Evolutionary conservation across 1,140 invertebrate genomes (phyloP).

Genomic region (Saccostrea cuccullata): DNA sequence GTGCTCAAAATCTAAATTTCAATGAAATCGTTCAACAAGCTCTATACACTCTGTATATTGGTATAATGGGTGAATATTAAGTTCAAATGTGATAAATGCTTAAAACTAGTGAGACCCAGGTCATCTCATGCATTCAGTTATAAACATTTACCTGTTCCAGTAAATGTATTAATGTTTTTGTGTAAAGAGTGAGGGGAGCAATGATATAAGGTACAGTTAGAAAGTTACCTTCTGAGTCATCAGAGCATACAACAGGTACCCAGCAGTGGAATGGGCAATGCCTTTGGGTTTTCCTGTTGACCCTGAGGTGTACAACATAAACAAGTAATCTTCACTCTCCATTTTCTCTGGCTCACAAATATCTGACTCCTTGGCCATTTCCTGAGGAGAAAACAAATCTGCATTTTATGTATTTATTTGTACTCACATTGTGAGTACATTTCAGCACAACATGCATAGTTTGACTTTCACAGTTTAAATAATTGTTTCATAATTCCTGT

Average conservation of each 20-base stretch:
- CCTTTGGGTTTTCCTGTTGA: conserved; percentile 82
- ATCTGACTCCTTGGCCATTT: conserved; percentile 58
- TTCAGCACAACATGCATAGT: too few relatives aligned
- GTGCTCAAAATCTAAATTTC: too few relatives aligned
- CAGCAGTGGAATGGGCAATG: conserved; percentile 80
- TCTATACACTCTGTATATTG: too few relatives aligned
- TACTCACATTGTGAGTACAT: not conserved
- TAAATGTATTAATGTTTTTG: not conserved
- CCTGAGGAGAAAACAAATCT: conserved; percentile 51
- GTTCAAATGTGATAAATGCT: too few relatives aligned
- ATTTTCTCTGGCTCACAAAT: conserved; percentile 78
- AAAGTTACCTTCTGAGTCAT: conserved; percentile 79
- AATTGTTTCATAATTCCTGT: too few relatives aligned
- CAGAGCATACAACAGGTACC: conserved; percentile 81
- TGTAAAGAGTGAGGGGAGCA: not conserved
- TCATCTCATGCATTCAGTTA: too few relatives aligned
- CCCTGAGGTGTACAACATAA: conserved; percentile 82
- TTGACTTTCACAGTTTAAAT: too few relatives aligned
- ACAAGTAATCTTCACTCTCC: conserved; percentile 81
- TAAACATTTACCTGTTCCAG: too few relatives aligned
- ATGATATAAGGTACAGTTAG: not conserved
- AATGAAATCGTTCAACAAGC: too few relatives aligned
- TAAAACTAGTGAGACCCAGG: too few relatives aligned
- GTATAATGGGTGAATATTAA: not conserved
- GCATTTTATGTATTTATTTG: not conserved